Evolutionary conservation across 1,140 invertebrate genomes (phyloP).

Genomic region (Cydia fagiglandana): DNA sequence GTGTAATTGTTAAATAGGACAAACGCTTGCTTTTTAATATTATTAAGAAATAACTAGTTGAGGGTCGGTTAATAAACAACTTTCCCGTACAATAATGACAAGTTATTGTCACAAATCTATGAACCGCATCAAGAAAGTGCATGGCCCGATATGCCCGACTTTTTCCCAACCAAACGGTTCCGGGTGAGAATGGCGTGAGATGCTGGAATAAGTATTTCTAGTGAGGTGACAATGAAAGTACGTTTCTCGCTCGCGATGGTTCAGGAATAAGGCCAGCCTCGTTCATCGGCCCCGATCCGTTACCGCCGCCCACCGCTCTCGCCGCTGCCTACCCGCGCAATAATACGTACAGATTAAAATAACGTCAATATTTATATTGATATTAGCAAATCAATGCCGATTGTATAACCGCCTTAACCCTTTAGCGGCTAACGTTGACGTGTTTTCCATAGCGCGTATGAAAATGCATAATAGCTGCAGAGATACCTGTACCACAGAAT

Average conservation of each 20-base stretch:
- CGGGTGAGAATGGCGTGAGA: conserved; percentile 28
- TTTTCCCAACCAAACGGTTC: conserved; percentile 17
- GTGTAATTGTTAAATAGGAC: too few species aligned
- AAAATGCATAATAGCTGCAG: background rate
- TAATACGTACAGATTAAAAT: conserved; percentile 22
- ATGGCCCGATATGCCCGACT: conserved; percentile 8
- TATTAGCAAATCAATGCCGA: conserved; percentile 6
- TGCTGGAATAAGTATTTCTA: conserved; percentile 32
- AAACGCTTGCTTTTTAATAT: background rate
- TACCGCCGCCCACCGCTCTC: conserved; percentile 52
- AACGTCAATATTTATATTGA: conserved; percentile 28
- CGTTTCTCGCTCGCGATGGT: conserved; percentile 75
- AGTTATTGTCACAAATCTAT: conserved; percentile 16
- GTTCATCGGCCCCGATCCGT: conserved; percentile 74
- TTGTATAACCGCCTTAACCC: background rate
- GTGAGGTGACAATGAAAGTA: conserved; percentile 76
- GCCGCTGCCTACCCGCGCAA: conserved; percentile 41
- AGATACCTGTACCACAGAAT: too few species aligned
- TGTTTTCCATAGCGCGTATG: background rate
- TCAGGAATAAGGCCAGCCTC: conserved; percentile 74
- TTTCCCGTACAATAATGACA: background rate
- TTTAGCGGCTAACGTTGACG: background rate
- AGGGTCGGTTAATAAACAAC: background rate
- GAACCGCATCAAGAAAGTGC: conserved; percentile 20
- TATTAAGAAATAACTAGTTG: background rate